Percentiles rank a stretch among this genome's conserved stretches.
Evolutionary conservation across 2,113 vertebrate genomes (phyloP).

Genomic region (Xiphophorus maculatus): DNA sequence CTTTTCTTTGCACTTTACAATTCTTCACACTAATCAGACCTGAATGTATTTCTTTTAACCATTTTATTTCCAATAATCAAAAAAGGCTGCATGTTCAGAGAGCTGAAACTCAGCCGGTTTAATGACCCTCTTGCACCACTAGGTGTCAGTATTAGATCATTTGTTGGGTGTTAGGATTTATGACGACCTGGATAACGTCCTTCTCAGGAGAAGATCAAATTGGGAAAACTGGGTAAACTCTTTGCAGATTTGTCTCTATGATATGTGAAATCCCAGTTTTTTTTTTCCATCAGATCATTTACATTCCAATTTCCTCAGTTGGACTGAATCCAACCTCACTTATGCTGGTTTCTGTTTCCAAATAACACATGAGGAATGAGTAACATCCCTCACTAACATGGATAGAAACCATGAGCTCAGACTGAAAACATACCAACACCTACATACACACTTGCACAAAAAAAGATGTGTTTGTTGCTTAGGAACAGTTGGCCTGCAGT

Average conservation of each 20-base stretch:
- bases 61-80: not conserved
- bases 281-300: not conserved
- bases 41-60: not conserved
- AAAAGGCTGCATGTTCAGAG: not conserved
- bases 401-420: not conserved
- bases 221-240: not conserved
- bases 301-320: slow-evolving; percentile 3
- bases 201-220: not conserved
- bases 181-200: not conserved
- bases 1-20: not conserved
- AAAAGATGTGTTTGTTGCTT: slow-evolving; percentile 81
- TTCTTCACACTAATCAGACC: not conserved
- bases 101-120: not conserved
- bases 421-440: slow-evolving; percentile 1
- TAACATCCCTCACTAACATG: slow-evolving; percentile 10
- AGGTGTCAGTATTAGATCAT: slow-evolving; percentile 72
- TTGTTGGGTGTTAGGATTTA: not conserved
- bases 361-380: slow-evolving; percentile 52
- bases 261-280: not conserved
- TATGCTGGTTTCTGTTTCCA: slow-evolving; percentile 67
- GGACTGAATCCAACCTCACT: slow-evolving; percentile 57
- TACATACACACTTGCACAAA: slow-evolving; percentile 33
- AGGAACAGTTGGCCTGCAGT: slow-evolving; percentile 78
- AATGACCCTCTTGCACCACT: slow-evolving; percentile 41
- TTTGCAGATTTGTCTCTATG: not conserved